Evolutionary conservation across 1,140 invertebrate genomes (phyloP), one percentile per base, ranked within the genome.

Genomic region (Meloidogyne floridensis): DNA sequence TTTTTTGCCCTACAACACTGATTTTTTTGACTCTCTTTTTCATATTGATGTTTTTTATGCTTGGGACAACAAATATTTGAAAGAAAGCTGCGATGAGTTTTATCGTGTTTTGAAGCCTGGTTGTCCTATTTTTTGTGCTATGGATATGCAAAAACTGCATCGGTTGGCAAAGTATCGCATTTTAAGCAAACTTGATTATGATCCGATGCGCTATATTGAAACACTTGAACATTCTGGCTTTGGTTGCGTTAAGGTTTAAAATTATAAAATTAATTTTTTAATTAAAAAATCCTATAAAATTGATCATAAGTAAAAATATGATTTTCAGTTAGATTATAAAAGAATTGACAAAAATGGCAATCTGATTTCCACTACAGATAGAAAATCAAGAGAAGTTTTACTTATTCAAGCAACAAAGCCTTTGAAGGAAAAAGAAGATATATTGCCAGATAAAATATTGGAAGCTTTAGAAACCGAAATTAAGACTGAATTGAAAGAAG

Each of bases 31-130:
- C 43, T 53, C 53, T 0, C 73, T 85, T 47, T 85, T 73, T 80
- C 84, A 85, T 53, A 65, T 85, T n/a, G 84, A 85, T 69, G 80
- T 86, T 18, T 85, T 85, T 70, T 85, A 85, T 79, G 84, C 84
- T 53, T 85, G 84, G 84, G 11, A 59, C 11, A 10, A 2, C 0
- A 18, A 42, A 20, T 11, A 65, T 18, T 75, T 85, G 13, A 56
- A 47, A 51, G 72, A 79, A 11, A 83, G 84, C 1, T 65, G 53
- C 4, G 18, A 72, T 18, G 84, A 85, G 43, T 78, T 85, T 75
- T 74, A 47, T 13, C 69, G 84, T 11, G 70, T 86, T 18, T 47
- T 85, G 18, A 85, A 82, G 42, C 84, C 84, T 13, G 84, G 81
- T 9, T 59, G 75, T 8, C 47, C 5, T 5, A 0, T 85, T 18